Base-by-base conservation (phyloP, 2,797 vertebrate genomes). In the Chelon auratus region DNA sequence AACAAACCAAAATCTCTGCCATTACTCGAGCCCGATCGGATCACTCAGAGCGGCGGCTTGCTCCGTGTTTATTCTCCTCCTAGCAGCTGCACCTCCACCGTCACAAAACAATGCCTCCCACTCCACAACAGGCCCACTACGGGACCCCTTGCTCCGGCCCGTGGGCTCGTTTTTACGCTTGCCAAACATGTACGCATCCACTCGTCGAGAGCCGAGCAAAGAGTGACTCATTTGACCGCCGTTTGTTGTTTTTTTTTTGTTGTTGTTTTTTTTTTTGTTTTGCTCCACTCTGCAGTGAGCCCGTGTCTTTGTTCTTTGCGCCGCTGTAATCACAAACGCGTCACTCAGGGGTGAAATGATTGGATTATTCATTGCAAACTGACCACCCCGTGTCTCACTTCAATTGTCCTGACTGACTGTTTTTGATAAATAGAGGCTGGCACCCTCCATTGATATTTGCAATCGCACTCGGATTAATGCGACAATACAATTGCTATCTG, bases 21-120 rank as follows among this genome's bases (percentile, higher is more conserved):
- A 68, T 83, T 76, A 69, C 57, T 68, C 24, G 37, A 74, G 64
- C 56, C 53, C 33, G 58, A 75, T 77, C 56, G 18, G 60, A 74
- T 83, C 56, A 37, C 66, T 22, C 56, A 22, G 48, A 70, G 79
- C 30, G 78, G 70, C 82, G 72, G 67, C 43, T 1, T 42, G 45
- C 55, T 62, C 61, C 61, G 48, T 36, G 15, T 87, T 84, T 90
- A 82, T 89, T 87, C 84, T 84, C 77, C 72, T 71, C 52, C 62
- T 51, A 60, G 82, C 84, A 86, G 71, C 69, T 87, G 79, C 85
- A 88, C 88, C 87, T 87, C 87, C 42, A 77, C 82, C 71, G n/a
- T 83, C 80, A 86, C 81, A 90, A 81, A 87, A 84, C 85, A 92
- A 77, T 75, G 54, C 86, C 89, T 87, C 89, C 89, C 87, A 91